Percentiles rank a stretch among this genome's conserved stretches.
Conservation (phyloP, 1,140 invertebrate species). For the Megalopta genalis region DNA sequence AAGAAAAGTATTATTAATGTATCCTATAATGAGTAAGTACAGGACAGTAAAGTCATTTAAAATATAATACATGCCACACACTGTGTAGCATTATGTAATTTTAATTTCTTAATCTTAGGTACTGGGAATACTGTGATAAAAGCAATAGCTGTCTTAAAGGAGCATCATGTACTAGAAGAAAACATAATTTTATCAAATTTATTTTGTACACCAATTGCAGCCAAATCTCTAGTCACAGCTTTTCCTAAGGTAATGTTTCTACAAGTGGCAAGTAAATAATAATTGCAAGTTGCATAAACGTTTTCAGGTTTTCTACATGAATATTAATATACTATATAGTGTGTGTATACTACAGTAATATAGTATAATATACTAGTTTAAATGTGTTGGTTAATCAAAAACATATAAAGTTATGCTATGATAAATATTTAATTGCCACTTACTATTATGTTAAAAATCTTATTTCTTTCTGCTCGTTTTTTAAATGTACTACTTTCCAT, state of each 20-base stretch:
- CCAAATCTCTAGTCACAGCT: slow-evolving; percentile 89
- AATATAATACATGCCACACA: background rate
- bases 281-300: background rate
- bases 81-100: background rate
- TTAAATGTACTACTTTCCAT: background rate
- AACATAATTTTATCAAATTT: slow-evolving; percentile 97
- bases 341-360: too few species aligned
- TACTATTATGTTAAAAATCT: background rate
- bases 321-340: too few species aligned
- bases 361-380: too few species aligned
- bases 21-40: slow-evolving; percentile 96
- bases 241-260: slow-evolving; percentile 86
- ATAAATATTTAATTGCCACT: background rate
- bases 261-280: background rate
- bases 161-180: slow-evolving; percentile 95
- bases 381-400: background rate
- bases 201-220: slow-evolving; percentile 96
- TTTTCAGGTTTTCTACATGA: background rate
- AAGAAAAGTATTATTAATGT: slow-evolving; percentile 97
- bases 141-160: slow-evolving; percentile 95
- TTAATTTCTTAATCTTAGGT: slow-evolving; percentile 69
- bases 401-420: background rate
- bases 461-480: background rate
- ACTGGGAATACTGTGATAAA: slow-evolving; percentile 97
- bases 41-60: background rate